Base-by-base conservation (phyloP, 2,113 vertebrate genomes). In the Nycticorax nycticorax region DNA sequence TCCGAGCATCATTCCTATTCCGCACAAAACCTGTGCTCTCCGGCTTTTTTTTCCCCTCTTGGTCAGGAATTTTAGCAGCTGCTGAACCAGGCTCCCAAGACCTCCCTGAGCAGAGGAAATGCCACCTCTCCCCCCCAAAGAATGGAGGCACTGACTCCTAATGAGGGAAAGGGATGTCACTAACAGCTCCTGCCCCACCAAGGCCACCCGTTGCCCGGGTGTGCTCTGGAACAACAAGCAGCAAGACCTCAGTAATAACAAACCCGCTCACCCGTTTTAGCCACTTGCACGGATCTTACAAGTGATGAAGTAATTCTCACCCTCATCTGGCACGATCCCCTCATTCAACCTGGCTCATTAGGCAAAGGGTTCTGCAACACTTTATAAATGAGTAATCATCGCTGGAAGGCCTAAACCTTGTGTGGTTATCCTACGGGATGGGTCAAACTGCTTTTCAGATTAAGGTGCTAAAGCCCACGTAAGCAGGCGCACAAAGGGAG, bases 201-300 rank as follows among this genome's bases (percentile, higher is more conserved):
- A 53, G 83, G 26, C 47, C 52, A 52, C 3, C 4, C 32, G 27
- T 12, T 35, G 30, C 69, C 27, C 35, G 14, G 20, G 32, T 16
- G 53, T 0, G 1, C 55, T 53, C 23, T 47, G 55, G 32, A 81
- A 60, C 8, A 23, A 77, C 5, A 16, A 56, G 64, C 1, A 0
- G 27, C 57, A 66, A 62, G 33, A 69, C 45, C 9, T 48, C 32
- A 75, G 52, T 47, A 59, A 56, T 19, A 79, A 71, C 24, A 50
- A 89, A 81, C 11, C n/a, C 43, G 33, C 30, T 57, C 16, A 15
- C 33, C 16, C 45, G 8, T 14, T 50, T 12, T 5, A 82, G 47
- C 22, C 24, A 48, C 9, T 66, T 43, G 26, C 19, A 33, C 8
- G 2, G 26, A 39, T 26, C 64, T 43, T 26, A n/a, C 4, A 45